Base-by-base conservation (phyloP, 2,113 vertebrate genomes). In the Morone chrysops region DNA sequence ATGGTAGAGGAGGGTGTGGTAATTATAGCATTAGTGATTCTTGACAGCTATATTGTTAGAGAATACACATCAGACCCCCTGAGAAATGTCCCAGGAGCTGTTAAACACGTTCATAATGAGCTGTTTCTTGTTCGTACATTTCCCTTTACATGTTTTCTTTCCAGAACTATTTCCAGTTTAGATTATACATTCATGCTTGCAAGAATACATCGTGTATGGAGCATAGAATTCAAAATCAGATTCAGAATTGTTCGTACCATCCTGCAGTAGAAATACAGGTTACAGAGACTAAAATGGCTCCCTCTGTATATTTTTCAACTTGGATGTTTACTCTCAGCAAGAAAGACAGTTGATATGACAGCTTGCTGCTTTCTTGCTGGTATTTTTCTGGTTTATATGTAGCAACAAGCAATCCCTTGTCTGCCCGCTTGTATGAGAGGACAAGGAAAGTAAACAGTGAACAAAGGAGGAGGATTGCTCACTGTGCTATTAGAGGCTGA, bases 21-120 rank as follows among this genome's bases (percentile, higher is more conserved):
- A 90, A 94, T 94, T 89, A 90, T 17, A 89, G 80, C 18, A 38
- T 89, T 78, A 80, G 84, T 71, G 75, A 87, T 73, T 90, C 66
- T 82, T 93, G 65, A 92, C 87, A 91, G 89, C 84, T 87, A 75
- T 83, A 82, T 69, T 71, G 75, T 56, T 41, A 70, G 75, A 80
- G 70, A 91, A 82, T 41, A 78, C 70, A 63, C 85, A 79, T 70
- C 50, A 45, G 38, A 72, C 31, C 20, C 72, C 47, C 50, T 69
- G 54, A 85, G 72, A 79, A 65, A n/a, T 50, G 66, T 76, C 80
- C 78, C 47, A 59, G 74, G 51, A 79, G 84, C 71, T 71, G 51
- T 78, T 65, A 81, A 74, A 80, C 53, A 87, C 51, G 36, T 40
- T 70, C 65, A 45, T 75, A 48, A 76, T 82, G 47, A 71, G 13